Conservation (phyloP, 2,797 vertebrate genomes). For the Masticophis lateralis region DNA sequence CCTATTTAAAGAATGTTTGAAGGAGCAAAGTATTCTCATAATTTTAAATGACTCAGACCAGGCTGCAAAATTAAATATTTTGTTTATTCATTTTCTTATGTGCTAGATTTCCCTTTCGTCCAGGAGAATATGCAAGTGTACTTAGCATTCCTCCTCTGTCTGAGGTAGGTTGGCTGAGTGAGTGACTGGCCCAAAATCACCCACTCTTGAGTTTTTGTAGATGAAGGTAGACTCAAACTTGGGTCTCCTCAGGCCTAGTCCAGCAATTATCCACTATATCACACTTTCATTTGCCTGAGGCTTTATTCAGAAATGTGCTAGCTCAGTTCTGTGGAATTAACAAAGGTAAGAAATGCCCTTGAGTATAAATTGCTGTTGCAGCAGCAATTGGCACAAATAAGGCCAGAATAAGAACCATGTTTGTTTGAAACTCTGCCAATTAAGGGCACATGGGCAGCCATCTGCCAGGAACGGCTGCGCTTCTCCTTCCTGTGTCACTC, state of each 20-base stretch:
- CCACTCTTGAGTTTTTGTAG: background rate
- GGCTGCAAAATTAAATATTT: background rate
- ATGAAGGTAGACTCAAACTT: background rate
- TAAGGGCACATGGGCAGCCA: slow-evolving; percentile 8
- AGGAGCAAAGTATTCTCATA: background rate
- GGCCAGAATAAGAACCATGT: background rate
- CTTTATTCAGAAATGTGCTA: background rate
- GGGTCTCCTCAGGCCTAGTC: background rate
- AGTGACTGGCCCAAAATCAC: background rate
- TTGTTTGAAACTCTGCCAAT: background rate
- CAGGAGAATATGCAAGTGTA: background rate
- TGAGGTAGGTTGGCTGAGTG: background rate
- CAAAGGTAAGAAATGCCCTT: background rate
- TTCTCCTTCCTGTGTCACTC: slow-evolving; percentile 15
- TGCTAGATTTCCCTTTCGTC: background rate
- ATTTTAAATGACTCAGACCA: background rate
- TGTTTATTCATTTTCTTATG: background rate
- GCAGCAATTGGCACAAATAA: background rate
- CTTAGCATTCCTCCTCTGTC: background rate
- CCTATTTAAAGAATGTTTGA: background rate
- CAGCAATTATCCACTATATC: background rate
- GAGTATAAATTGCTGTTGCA: background rate
- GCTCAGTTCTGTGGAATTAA: background rate
- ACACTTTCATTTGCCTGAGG: background rate
- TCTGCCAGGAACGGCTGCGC: background rate